These are phyloP conservation scores for Rugalucina vietnamica DNA, from an alignment of 2,888 invertebrate species.

Conservation along the genomic window DNA sequence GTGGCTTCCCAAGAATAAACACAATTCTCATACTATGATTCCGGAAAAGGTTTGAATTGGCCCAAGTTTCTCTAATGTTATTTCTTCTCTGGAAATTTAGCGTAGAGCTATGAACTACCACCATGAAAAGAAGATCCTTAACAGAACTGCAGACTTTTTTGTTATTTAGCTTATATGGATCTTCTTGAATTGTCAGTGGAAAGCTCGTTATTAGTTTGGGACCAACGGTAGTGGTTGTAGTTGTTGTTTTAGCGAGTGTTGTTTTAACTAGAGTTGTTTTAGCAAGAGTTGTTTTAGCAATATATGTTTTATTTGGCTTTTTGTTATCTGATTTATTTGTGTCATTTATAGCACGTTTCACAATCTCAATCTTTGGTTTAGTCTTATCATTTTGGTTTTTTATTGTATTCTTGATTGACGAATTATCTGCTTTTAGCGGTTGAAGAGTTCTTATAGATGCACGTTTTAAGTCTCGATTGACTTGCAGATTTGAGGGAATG, in stretches of 20 bases:
- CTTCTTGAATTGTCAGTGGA: constrained; percentile 67
- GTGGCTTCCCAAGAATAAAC: constrained; percentile 71
- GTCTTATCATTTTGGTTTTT: too few species aligned
- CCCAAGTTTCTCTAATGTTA: constrained; percentile 75
- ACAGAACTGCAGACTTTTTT: constrained; percentile 63
- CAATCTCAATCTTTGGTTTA: too few species aligned
- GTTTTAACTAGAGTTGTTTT: too few species aligned
- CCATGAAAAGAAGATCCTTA: constrained; percentile 64
- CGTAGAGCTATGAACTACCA: constrained; percentile 73
- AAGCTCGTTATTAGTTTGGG: constrained; percentile 26
- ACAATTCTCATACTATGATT: constrained; percentile 66
- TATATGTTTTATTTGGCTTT: too few species aligned
- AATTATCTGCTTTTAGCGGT: background rate
- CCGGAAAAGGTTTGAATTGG: constrained; percentile 64
- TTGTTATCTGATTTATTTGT: too few species aligned
- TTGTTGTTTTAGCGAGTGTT: background rate
- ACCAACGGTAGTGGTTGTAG: background rate
- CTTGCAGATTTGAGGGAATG: constrained; percentile 23
- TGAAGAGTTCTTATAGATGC: background rate
- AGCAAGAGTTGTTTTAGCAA: too few species aligned
- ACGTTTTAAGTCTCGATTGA: background rate
- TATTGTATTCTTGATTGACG: constrained; percentile 15
- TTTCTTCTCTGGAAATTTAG: constrained; percentile 68
- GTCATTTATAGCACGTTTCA: too few species aligned
- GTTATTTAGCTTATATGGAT: constrained; percentile 72